Evolutionary conservation across 2,113 vertebrate species (phyloP), one percentile per base, ranked within the genome.

Genomic region (Dermatemys mawii): DNA sequence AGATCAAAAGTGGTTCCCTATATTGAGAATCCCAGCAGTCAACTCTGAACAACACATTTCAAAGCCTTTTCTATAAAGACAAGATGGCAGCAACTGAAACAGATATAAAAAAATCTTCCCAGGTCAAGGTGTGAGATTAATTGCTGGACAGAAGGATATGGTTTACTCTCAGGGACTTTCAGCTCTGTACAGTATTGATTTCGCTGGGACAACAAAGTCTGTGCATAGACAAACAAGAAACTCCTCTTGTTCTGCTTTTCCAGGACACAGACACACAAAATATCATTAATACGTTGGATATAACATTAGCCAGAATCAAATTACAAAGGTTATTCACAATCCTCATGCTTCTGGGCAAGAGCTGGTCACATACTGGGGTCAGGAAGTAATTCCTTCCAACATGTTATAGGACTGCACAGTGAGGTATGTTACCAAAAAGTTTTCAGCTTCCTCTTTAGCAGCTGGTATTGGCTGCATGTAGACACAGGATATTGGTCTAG

Each of bases 21-120:
- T 16, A 51, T 12, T 81, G 84, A 81, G 87, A 94, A 95, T 60
- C 80, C 84, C 86, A 57, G 60, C 78, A 90, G 60, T 84, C 84
- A 84, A 94, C 53, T 9, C n/a, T 38, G 63, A 70, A 38, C 63
- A 70, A 5, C 9, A 38, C 63, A 70, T 9, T 70, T 70, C 63
- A 94, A 89, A 82, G 35, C 73, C 60, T 89, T 84, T 60, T 8
- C 90, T n/a, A 86, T 13, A n/a, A 83, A 93, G 79, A 82, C 44
- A 91, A 90, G 78, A 90, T 1, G 87, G 27, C 60, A 93, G 44
- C 78, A 88, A 90, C n/a, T 14, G 76, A 29, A 88, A 63, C 9
- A 90, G 81, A 90, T 0, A 0, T 79, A 83, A 93, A 87, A 90
- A 48, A 19, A 83, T 27, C 24, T 91, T 46, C 54, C 4, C n/a